Base-by-base conservation (phyloP, 1,140 invertebrate species). In the Diabrotica virgifera region DNA sequence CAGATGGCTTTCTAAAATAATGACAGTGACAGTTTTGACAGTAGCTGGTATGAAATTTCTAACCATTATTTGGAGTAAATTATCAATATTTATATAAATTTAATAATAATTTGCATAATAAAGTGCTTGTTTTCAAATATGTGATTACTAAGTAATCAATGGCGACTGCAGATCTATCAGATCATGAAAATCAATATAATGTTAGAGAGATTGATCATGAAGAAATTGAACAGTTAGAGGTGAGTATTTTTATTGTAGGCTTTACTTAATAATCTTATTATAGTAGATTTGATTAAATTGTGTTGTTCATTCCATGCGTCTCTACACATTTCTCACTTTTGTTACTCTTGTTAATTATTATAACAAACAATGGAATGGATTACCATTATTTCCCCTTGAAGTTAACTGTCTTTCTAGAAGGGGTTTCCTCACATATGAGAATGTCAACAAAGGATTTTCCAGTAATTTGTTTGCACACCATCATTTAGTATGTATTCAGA, bases 161-260 rank as follows among this genome's bases (percentile, higher is more conserved):
- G 82, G 82, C 80, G 74, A 72, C 70, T 63, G 52, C 62, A 62
- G 68, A 76, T 68, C 76, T 78, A 70, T 78, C 77, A 68, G 74
- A 75, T 63, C 73, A 76, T 70, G 78, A 81, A 72, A 78, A 79
- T 71, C 82, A 81, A 68, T 78, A 82, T 65, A 85, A 85, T 76
- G 83, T 85, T 67, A 81, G 85, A 77, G 84, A 86, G 75, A 86
- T 87, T 68, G 78, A 86, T 67, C 83, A 82, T 72, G 78, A 81
- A 70, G 85, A 86, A 77, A 85, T 87, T 67, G 74, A 82, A 69
- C 80, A 78, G 12, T 75, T 84, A 76, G 78, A 85, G 78, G 84
- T 85, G 70, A 53, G 58, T 38, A 50, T 46, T 10, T 46, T 46
- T 46, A 46, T 3, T 46, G n/a, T 10, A 46, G 8, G n/a, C 40